Evolutionary conservation across 2,888 invertebrate genomes (phyloP), one percentile per base, ranked within the genome.

Genomic region (Tetranychus truncatus): DNA sequence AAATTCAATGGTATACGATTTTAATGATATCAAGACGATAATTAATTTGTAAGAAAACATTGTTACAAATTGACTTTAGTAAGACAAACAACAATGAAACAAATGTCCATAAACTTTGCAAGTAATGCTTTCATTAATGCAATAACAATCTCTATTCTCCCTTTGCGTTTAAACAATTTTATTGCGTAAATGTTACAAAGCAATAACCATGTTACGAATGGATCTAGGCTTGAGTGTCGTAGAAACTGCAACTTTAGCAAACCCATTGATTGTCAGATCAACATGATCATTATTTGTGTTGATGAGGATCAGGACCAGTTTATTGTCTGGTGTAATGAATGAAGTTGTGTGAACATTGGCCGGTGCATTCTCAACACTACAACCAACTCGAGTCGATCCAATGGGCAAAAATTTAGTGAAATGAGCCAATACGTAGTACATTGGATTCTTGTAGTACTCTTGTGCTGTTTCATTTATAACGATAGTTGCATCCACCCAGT

Each of bases 391-490:
- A 11, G 66, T 55, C 9, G 81, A 80, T 21, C 79, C 78, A 45
- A 79, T 78, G 9, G 79, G 77, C 66, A 82, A 77, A 75, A 80
- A 82, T 76, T 81, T 81, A 24, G 84, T 84, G 79, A 86, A 85
- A 80, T 86, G 86, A 0, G 84, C 86, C 80, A 87, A 78, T 0
- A 83, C 84, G 80, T 86, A 86, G 80, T 82, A 86, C 83, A 85
- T 85, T 1, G 86, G 86, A 77, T 86, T 85, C 79, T 86, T 86
- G 81, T 85, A 86, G 79, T 85, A 85, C 77, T 83, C 83, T 77
- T 82, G 80, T 73, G 80, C 78, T n/a, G 79, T 80, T 6, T 80
- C 78, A 78, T 85, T 83, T 5, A 85, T 84, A 77, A 86, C 84
- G 71, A 87, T 83, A 1, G 86, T 84, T 8, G 85, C 82, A 80